phyloP scores from a whole-genome alignment of 2,797 vertebrate genomes.

The Bovichtus variegatus region DNA sequence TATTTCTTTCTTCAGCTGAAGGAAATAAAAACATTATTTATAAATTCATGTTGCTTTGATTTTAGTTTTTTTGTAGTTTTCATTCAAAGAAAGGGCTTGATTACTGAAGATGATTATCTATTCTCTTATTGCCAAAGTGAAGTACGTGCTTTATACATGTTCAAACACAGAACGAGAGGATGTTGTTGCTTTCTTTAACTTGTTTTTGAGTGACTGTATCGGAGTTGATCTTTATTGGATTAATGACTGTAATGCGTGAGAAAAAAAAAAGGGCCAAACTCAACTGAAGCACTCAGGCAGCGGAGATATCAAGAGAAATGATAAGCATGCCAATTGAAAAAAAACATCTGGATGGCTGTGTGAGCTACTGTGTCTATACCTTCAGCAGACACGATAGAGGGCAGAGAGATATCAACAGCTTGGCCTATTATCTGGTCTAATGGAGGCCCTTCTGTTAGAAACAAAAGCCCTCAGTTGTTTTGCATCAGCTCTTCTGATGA shows the following conservation, averaged over 20 bases:
- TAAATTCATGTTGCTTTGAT: conserved; percentile 8
- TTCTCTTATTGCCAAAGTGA: not conserved
- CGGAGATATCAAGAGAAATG: conserved; percentile 18
- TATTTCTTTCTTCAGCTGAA: not conserved
- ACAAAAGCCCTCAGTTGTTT: conserved; percentile 73
- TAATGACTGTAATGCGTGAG: not conserved
- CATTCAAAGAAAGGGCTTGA: not conserved
- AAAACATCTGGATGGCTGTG: conserved; percentile 56
- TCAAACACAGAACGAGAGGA: not conserved
- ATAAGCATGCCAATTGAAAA: conserved; percentile 29
- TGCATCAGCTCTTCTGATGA: conserved; percentile 68
- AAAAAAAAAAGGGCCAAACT: not conserved
- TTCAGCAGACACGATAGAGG: conserved; percentile 53
- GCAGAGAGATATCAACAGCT: conserved; percentile 66
- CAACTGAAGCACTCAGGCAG: conserved; percentile 6
- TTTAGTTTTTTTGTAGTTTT: not conserved
- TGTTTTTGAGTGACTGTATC: not conserved
- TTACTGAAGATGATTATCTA: not conserved
- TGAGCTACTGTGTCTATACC: conserved; percentile 38
- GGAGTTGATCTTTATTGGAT: not conserved
- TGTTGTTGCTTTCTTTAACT: not conserved
- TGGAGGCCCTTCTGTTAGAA: conserved; percentile 77
- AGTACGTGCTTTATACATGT: not conserved
- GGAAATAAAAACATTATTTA: conserved; percentile 1
- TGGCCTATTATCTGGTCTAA: conserved; percentile 79